A percentile compares a stretch with the other conserved stretches of the same genome.
Conservation (phyloP, 2,888 invertebrate species). For the Chelonus formosanus region DNA sequence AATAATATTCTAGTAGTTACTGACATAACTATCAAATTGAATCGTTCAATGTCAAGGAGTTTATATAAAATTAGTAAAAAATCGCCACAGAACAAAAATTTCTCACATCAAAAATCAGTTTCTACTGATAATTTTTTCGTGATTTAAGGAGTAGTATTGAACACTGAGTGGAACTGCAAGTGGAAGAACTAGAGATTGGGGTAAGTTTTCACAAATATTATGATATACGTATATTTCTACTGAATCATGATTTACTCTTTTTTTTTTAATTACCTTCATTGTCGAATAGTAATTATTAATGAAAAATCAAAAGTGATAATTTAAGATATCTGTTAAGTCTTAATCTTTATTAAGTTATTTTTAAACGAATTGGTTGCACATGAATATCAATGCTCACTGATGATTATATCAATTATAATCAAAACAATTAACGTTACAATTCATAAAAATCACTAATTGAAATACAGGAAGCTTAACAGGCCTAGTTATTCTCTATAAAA, state of each 20-base stretch:
- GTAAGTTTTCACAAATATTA: constrained; percentile 67
- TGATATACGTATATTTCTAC: constrained; percentile 46
- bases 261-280: constrained; percentile 52
- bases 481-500: constrained; percentile 58
- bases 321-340: no score
- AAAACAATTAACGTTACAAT: no score
- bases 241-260: constrained; percentile 61
- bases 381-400: no score
- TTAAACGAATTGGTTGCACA: no score
- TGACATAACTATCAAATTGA: constrained; percentile 72
- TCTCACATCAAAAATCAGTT: no score
- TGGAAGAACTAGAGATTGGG: constrained; percentile 72
- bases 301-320: neutral
- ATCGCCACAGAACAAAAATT: no score
- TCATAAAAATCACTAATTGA: neutral
- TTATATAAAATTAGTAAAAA: no score
- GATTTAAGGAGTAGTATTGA: constrained; percentile 82
- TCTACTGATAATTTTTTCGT: constrained; percentile 65
- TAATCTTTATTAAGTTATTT: no score
- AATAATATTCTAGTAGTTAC: constrained; percentile 90
- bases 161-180: constrained; percentile 70
- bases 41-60: neutral
- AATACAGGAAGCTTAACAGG: constrained; percentile 51
- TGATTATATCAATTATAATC: no score
- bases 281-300: constrained; percentile 21